Conservation (phyloP, 2,797 vertebrate species). For the Garrulus glandarius region DNA sequence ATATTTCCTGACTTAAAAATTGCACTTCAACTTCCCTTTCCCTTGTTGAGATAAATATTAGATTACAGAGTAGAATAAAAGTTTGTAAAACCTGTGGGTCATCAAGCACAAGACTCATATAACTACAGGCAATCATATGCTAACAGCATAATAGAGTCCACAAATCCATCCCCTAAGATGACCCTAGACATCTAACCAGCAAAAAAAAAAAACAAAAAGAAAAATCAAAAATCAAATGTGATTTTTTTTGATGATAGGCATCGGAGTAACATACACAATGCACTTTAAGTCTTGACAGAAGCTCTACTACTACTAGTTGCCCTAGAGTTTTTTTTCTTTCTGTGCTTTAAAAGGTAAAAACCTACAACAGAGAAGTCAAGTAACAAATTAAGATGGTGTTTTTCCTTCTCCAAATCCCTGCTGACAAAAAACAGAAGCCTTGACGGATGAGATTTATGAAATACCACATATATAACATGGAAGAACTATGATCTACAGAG, state of each 20-base stretch:
- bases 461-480: not conserved
- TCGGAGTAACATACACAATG: not conserved
- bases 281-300: not conserved
- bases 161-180: not conserved
- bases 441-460: not conserved
- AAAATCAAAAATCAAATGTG: not conserved
- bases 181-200: not conserved
- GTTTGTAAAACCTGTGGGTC: not conserved
- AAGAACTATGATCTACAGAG: not conserved
- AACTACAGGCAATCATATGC: not conserved
- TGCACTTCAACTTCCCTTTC: not conserved
- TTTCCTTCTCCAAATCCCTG: not conserved
- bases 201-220: not conserved
- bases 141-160: not conserved
- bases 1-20: not conserved
- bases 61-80: not conserved
- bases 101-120: not conserved
- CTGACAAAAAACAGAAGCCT: not conserved
- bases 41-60: not conserved
- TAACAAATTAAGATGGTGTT: not conserved
- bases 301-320: not conserved
- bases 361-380: not conserved
- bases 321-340: not conserved
- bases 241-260: not conserved
- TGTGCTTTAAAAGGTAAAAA: not conserved